A percentile compares a stretch with the other conserved stretches of the same genome.
These are phyloP conservation scores for Leptinotarsa defecta DNA, from an alignment of 1,140 invertebrate genomes.

Conservation along the genomic window DNA sequence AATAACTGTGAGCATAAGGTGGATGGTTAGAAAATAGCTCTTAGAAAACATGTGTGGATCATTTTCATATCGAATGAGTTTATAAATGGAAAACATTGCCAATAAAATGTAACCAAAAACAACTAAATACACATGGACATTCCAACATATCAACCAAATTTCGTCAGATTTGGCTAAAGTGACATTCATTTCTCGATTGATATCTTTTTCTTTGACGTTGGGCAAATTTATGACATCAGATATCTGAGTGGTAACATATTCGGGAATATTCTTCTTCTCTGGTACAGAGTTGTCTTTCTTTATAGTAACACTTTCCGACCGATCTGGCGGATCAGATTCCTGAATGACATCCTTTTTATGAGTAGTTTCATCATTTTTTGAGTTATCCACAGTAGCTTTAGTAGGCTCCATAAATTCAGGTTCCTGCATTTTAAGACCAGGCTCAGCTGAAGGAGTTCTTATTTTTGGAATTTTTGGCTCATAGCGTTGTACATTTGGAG, in stretches of 20 bases:
- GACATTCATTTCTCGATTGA: constrained; percentile 49
- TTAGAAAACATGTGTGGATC: constrained; percentile 78
- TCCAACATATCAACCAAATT: constrained; percentile 83
- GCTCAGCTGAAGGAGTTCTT: constrained; percentile 55
- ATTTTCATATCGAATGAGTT: constrained; percentile 79
- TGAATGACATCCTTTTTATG: constrained; percentile 30
- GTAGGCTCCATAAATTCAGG: constrained; percentile 49
- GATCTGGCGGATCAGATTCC: constrained; percentile 35
- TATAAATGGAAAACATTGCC: constrained; percentile 80
- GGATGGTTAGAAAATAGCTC: constrained; percentile 83
- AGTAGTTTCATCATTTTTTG: constrained; percentile 19
- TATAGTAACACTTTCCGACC: constrained; percentile 49
- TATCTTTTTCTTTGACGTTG: constrained; percentile 51
- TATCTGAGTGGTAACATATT: constrained; percentile 51
- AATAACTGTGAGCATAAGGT: constrained; percentile 77
- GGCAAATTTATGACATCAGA: constrained; percentile 52
- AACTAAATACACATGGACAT: constrained; percentile 84
- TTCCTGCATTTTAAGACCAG: constrained; percentile 56
- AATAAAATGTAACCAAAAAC: constrained; percentile 81
- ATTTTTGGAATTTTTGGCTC: constrained; percentile 46
- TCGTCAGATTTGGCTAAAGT: constrained; percentile 53
- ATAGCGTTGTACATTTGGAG: constrained; percentile 59
- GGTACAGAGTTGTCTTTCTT: constrained; percentile 44
- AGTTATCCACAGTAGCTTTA: neutral
- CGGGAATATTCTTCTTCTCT: constrained; percentile 39